These are phyloP conservation scores for Hirtodrosophila histrioides DNA, from an alignment of 2,888 invertebrate species.

Conservation along the genomic window DNA sequence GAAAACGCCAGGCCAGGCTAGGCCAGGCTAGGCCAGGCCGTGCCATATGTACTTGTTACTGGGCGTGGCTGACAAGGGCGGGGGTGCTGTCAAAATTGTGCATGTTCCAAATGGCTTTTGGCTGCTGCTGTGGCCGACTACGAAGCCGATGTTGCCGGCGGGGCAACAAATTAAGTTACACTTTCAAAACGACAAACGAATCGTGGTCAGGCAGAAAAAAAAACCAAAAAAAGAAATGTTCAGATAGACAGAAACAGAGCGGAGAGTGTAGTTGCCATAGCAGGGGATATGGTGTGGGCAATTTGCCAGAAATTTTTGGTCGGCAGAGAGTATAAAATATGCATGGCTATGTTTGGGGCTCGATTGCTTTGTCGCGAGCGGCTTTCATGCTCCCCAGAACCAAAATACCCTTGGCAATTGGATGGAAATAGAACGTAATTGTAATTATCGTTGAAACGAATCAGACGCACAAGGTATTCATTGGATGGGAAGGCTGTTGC, in stretches of 20 bases:
- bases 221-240: slow-evolving; percentile 1
- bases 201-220: slow-evolving; percentile 30
- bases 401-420: slow-evolving; percentile 15
- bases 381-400: not conserved
- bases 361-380: slow-evolving; percentile 45
- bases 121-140: slow-evolving; percentile 29
- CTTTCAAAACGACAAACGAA: slow-evolving; percentile 70
- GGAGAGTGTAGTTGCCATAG: slow-evolving; percentile 16
- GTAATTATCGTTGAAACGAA: slow-evolving; percentile 65
- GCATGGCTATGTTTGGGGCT: slow-evolving; percentile 66
- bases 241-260: slow-evolving; percentile 10
- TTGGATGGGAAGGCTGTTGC: not conserved
- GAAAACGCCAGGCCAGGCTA: slow-evolving; percentile 57
- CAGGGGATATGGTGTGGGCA: slow-evolving; percentile 30
- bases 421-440: slow-evolving; percentile 53
- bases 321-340: slow-evolving; percentile 63
- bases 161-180: slow-evolving; percentile 72
- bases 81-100: slow-evolving; percentile 71
- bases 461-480: slow-evolving; percentile 54
- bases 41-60: slow-evolving; percentile 64
- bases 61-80: slow-evolving; percentile 35
- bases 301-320: slow-evolving; percentile 42
- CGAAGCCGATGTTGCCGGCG: slow-evolving; percentile 5
- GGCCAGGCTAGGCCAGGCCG: slow-evolving; percentile 4
- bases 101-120: slow-evolving; percentile 74